Evolutionary conservation across 2,888 invertebrate genomes (phyloP).

Genomic region (Eristalis tenax): DNA sequence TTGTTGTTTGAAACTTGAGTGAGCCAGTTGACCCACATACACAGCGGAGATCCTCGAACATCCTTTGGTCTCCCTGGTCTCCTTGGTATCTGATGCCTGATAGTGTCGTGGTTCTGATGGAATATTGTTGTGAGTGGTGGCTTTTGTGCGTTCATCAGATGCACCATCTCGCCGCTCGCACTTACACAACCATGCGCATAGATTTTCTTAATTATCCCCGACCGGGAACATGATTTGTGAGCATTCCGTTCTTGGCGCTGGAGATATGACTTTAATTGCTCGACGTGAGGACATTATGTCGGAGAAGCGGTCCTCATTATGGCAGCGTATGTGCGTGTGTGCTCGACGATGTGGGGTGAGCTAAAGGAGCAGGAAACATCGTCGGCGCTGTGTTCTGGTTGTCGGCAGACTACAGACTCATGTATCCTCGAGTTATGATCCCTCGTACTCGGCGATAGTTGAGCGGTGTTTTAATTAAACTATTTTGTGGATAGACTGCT

Average conservation of each 20-base stretch:
- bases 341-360: neutral
- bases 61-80: neutral
- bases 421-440: neutral
- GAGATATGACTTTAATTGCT: constrained; percentile 46
- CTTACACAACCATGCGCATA: neutral
- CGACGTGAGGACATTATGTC: neutral
- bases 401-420: neutral
- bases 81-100: constrained; percentile 43
- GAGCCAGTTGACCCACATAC: constrained; percentile 56
- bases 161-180: neutral
- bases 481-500: neutral
- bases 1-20: constrained; percentile 20
- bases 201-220: constrained; percentile 62
- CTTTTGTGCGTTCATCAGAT: constrained; percentile 41
- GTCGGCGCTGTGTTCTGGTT: neutral
- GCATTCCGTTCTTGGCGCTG: constrained; percentile 1
- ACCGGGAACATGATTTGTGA: constrained; percentile 54
- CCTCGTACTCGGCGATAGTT: neutral
- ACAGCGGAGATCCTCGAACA: neutral
- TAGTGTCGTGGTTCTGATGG: constrained; percentile 46
- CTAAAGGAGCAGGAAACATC: neutral
- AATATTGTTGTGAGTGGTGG: neutral
- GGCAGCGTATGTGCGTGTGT: neutral
- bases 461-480: neutral
- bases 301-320: neutral